Evolutionary conservation across 2,888 invertebrate genomes (phyloP), one percentile per base, ranked within the genome.

Genomic region (Rotaria sp.): DNA sequence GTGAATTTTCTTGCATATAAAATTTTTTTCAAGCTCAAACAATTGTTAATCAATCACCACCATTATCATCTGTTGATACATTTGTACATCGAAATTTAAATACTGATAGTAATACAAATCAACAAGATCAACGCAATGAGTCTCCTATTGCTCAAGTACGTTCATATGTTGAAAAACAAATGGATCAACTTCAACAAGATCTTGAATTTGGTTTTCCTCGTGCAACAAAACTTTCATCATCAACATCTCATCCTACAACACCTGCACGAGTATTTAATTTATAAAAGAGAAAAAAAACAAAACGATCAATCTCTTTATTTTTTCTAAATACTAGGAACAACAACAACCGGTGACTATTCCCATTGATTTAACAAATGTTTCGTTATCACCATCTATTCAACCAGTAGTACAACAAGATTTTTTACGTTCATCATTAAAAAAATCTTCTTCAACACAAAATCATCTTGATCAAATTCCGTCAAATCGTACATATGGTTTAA

Each of bases 111-210:
- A 67, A 35, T 35, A 15, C 18, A 18, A 67, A 35, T 21, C 15
- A 13, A 35, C n/a, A n/a, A n/a, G n/a, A n/a, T n/a, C 67, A 35
- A 21, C 35, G 18, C 38, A 35, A 67, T 8, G 67, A 67, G 1
- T 26, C 80, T 26, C 45, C 41, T 45, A 80, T 45, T 3, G 45
- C 80, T n/a, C 80, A 80, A 80, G 80, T 80, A 45, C 80, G 80
- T 45, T 45, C 80, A 11, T 80, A 80, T n/a, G 80, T 80, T 24
- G 80, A 80, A 45, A 80, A 80, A 45, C 80, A 80, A 80, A 67
- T 67, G 67, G 67, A 67, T 67, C 67, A 67, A 67, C 67, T 67
- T 67, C 67, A 67, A 35, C 80, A 80, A 45, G 80, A 80, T 15
- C n/a, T 80, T 24, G 80, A 80, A 80, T 45, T 45, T 45, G 80